phyloP scores from a whole-genome alignment of 2,113 vertebrate species.

The Semnornis frantzii region DNA sequence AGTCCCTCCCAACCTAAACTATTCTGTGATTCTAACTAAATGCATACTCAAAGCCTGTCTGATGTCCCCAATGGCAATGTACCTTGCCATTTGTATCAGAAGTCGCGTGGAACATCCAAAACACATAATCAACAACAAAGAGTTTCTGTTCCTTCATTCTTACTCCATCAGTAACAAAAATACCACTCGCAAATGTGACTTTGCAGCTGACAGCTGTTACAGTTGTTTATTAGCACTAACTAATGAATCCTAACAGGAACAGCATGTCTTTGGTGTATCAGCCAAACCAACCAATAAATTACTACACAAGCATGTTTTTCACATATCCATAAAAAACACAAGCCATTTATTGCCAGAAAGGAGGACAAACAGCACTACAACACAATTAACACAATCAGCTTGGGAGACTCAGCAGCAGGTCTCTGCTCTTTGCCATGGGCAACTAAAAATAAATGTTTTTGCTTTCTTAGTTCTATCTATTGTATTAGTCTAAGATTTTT shows the following conservation, averaged over 20 bases:
- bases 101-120: accelerated
- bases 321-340: neutral
- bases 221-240: neutral
- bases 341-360: neutral
- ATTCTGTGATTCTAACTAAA: neutral
- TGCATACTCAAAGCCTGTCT: neutral
- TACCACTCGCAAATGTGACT: accelerated
- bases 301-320: neutral
- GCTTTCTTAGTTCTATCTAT: neutral
- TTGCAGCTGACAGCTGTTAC: neutral
- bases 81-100: neutral
- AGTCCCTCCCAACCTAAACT: too few species aligned
- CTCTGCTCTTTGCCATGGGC: neutral
- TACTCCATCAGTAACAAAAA: neutral
- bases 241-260: neutral
- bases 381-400: neutral
- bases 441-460: neutral
- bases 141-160: neutral
- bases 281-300: neutral
- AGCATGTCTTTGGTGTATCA: neutral
- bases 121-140: neutral
- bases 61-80: neutral
- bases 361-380: neutral
- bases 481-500: neutral
- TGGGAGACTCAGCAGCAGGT: neutral